phyloP scores from a whole-genome alignment of 2,113 vertebrate species.

The Apodemus speciosus region DNA sequence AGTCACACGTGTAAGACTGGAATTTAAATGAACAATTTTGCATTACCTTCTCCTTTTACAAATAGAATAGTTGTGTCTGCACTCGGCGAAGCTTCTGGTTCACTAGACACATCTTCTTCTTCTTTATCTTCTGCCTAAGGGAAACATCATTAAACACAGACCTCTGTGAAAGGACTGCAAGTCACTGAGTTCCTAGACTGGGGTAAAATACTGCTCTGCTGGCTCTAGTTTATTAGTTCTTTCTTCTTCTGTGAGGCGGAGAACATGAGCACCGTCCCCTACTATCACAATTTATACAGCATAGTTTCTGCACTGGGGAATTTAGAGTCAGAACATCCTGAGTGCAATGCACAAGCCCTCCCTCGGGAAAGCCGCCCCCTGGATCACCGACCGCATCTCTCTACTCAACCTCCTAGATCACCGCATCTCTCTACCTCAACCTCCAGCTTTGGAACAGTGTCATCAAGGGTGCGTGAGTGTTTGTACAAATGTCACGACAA shows the following conservation, averaged over 20 bases:
- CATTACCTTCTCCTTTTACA: conserved; percentile 96
- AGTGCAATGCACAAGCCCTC: neutral
- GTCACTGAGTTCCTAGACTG: neutral
- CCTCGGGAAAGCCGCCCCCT: neutral
- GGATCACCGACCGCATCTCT: too few relatives aligned
- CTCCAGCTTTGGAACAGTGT: neutral
- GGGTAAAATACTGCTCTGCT: neutral
- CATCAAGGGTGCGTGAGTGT: neutral
- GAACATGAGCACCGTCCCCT: too few relatives aligned
- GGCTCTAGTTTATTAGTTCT: too few relatives aligned
- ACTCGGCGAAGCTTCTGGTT: conserved; percentile 96
- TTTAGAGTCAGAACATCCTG: neutral
- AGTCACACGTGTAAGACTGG: neutral
- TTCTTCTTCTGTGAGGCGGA: neutral
- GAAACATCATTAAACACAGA: conserved; percentile 76
- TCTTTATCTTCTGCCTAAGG: conserved; percentile 95
- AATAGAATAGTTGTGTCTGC: conserved; percentile 98
- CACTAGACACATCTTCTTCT: conserved; percentile 92
- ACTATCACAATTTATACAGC: neutral
- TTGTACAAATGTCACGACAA: neutral
- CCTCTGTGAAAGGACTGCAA: conserved; percentile 9
- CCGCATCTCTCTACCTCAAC: neutral
- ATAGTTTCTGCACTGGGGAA: neutral
- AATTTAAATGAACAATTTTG: neutral
- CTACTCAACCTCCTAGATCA: too few relatives aligned